Evolutionary conservation across 2,888 invertebrate species (phyloP), one percentile per base, ranked within the genome.

Genomic region (Acrocyrtus sp.): DNA sequence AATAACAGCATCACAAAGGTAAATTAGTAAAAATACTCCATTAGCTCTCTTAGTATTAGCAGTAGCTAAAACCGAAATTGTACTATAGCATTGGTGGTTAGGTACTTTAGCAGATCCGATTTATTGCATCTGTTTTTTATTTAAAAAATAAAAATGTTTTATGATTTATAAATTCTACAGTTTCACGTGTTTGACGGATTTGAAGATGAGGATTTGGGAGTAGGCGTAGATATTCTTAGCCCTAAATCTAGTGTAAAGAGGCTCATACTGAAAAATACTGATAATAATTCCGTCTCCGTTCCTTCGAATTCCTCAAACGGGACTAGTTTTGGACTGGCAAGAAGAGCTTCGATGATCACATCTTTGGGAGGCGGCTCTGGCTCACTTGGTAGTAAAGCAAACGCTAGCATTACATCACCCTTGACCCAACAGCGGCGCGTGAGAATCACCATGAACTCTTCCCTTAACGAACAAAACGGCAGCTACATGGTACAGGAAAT

Each of bases 101-200:
- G n/a, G n/a, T n/a, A n/a, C n/a, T n/a, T n/a, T n/a, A n/a, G n/a
- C n/a, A n/a, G n/a, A n/a, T n/a, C n/a, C n/a, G n/a, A n/a, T n/a
- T n/a, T n/a, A n/a, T n/a, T n/a, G n/a, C n/a, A n/a, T n/a, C n/a
- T n/a, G n/a, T n/a, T n/a, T n/a, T n/a, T n/a, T n/a, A n/a, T n/a
- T n/a, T n/a, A n/a, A n/a, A n/a, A n/a, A n/a, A n/a, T n/a, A n/a
- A n/a, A n/a, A n/a, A n/a, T n/a, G n/a, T n/a, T n/a, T n/a, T n/a
- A n/a, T n/a, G n/a, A n/a, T n/a, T n/a, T n/a, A n/a, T n/a, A n/a
- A n/a, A n/a, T n/a, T 78, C 72, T 50, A 63, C 73, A 91, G 88
- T 92, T 92, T 83, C 90, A 91, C 0, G 84, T 96, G 0, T 96
- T 96, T 84, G 95, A 95, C 82, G 95, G 95, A 0, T 85, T 95